phyloP scores from a whole-genome alignment of 2,797 vertebrate species.

The Phalanger gymnotis region DNA sequence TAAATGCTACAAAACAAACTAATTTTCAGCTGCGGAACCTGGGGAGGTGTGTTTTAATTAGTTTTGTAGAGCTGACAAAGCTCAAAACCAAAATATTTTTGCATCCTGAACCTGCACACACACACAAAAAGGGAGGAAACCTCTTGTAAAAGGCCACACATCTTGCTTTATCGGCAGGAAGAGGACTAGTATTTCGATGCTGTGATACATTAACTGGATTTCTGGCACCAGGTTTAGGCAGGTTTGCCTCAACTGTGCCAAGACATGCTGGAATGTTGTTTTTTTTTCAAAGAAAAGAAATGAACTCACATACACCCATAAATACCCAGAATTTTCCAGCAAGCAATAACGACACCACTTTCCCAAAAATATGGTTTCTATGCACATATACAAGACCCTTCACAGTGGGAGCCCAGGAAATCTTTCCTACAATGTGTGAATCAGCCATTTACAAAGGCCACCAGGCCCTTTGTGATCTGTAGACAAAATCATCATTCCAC shows the following conservation, averaged over 20 bases:
- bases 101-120: slow-evolving; percentile 66
- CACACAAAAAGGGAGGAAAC: slow-evolving; percentile 15
- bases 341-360: slow-evolving; percentile 37
- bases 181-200: slow-evolving; percentile 5
- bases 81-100: slow-evolving; percentile 76
- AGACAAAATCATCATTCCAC: background rate
- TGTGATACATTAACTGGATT: slow-evolving; percentile 54
- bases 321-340: background rate
- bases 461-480: background rate
- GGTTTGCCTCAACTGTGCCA: slow-evolving; percentile 46
- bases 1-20: slow-evolving; percentile 61
- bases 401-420: background rate
- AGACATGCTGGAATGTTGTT: slow-evolving; percentile 39
- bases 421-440: background rate
- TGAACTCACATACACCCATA: background rate
- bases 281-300: slow-evolving; percentile 46
- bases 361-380: slow-evolving; percentile 40
- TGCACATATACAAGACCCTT: slow-evolving; percentile 5
- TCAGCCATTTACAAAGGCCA: background rate
- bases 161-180: slow-evolving; percentile 46
- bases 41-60: slow-evolving; percentile 77
- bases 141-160: slow-evolving; percentile 55
- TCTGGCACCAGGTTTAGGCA: slow-evolving; percentile 31
- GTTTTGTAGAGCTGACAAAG: slow-evolving; percentile 73
- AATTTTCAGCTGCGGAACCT: slow-evolving; percentile 70